Evolutionary conservation across 2,797 vertebrate genomes (phyloP).

Genomic region (Mastacembelus armatus): DNA sequence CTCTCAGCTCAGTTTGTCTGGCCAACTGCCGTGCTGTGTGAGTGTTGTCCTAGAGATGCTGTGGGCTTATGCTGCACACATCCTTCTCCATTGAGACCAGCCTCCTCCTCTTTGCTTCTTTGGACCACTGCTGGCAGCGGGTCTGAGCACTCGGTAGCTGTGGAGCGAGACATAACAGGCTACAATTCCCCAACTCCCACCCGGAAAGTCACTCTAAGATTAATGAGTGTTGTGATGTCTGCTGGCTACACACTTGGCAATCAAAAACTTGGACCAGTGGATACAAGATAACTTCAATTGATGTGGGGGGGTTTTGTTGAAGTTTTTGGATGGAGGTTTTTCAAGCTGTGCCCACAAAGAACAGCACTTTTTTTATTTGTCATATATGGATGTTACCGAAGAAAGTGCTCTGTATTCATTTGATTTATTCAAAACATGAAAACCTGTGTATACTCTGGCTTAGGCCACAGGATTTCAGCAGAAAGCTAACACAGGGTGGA

Average conservation of each 20-base stretch:
- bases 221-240: constrained; percentile 71
- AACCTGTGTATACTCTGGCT: background rate
- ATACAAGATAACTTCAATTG: constrained; percentile 42
- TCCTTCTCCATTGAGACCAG: constrained; percentile 49
- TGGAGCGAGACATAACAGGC: constrained; percentile 70
- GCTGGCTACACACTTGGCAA: constrained; percentile 57
- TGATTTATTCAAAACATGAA: constrained; percentile 33
- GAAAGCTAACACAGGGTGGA: constrained; percentile 6
- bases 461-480: constrained; percentile 6
- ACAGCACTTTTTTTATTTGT: background rate
- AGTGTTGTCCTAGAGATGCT: constrained; percentile 65
- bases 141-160: constrained; percentile 60
- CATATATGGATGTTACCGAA: constrained; percentile 9
- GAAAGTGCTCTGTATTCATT: constrained; percentile 7
- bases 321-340: constrained; percentile 12
- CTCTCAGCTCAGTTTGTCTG: constrained; percentile 58
- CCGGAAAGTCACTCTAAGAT: constrained; percentile 72
- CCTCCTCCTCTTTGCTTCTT: constrained; percentile 54
- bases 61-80: constrained; percentile 56
- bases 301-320: constrained; percentile 2
- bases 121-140: constrained; percentile 64
- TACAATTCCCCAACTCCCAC: constrained; percentile 69
- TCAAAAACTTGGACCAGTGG: constrained; percentile 48
- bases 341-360: constrained; percentile 9
- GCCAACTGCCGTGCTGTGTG: constrained; percentile 46